Evolutionary conservation across 1,140 invertebrate species (phyloP), one percentile per base, ranked within the genome.

Genomic region (Helicoverpa armigera): DNA sequence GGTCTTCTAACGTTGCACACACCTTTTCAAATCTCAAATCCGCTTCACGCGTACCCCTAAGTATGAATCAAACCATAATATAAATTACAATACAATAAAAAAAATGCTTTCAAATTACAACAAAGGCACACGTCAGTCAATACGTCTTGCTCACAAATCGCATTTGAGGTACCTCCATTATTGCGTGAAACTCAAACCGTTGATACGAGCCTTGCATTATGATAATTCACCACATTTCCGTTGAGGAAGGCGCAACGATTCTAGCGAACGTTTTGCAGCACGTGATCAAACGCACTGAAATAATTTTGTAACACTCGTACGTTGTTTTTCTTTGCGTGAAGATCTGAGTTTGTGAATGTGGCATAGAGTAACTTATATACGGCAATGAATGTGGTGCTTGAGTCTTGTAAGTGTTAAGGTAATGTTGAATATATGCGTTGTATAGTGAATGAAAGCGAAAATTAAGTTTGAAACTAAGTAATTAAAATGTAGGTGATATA

Each of bases 141-240:
- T 77, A 77, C 16, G 80, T 61, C 77, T 83, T 79, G 77, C 75
- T 82, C 61, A 29, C 14, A 77, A 77, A 77, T 77, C 74, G 74
- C 74, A 61, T 77, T 70, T 70, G 60, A 77, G 65, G 72, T 80
- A 73, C 35, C 35, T 82, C 80, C 79, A 58, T 82, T 82, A 83
- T 73, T 83, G 77, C 80, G 70, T 82, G 48, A 76, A 82, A 74
- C 82, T 60, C 58, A 80, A 83, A 78, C 73, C 84, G 58, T n/a
- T 18, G 74, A 79, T 75, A 85, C 86, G 86, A 83, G 79, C 65
- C 82, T 77, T 86, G 83, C 85, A 87, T 87, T 86, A 87, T 87
- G 83, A 85, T 86, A 87, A 84, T 87, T 87, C 74, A 60, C 73
- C 29, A 53, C 81, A 72, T 83, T 83, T 79, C 63, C 76, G 51